Evolutionary conservation across 2,797 vertebrate species (phyloP).

Genomic region (Spinibarbus caldwelli): DNA sequence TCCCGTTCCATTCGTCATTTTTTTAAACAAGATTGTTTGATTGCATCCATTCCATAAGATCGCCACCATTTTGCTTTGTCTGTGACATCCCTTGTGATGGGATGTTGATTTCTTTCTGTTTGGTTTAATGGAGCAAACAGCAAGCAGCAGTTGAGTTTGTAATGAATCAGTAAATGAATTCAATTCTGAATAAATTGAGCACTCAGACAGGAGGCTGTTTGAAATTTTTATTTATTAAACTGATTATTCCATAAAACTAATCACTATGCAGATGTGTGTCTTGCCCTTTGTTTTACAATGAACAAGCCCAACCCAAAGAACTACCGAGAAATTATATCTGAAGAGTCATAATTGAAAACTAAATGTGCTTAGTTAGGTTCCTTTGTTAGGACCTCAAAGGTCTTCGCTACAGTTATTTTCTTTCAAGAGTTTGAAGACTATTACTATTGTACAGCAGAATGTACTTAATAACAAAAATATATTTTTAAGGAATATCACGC

Average conservation of each 20-base stretch:
- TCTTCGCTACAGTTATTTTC: too few species aligned
- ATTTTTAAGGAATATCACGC: too few species aligned
- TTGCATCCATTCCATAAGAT: neutral
- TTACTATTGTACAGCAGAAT: too few species aligned
- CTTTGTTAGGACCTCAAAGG: too few species aligned
- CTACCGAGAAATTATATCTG: neutral
- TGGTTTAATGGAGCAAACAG: conserved; percentile 15
- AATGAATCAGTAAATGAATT: neutral
- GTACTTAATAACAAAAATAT: too few species aligned
- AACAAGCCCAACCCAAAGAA: neutral
- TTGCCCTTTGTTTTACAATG: neutral
- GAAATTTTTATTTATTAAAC: neutral
- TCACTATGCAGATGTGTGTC: neutral
- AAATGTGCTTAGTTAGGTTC: too few species aligned
- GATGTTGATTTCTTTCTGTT: conserved; percentile 4
- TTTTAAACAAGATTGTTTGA: neutral
- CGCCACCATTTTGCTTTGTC: neutral
- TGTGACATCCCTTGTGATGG: neutral
- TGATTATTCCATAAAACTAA: neutral
- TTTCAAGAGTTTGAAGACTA: too few species aligned
- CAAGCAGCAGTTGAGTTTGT: conserved; percentile 1
- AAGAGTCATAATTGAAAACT: neutral
- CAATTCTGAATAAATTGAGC: neutral
- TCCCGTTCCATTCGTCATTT: neutral
- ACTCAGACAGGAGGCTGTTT: neutral